Evolutionary conservation across 2,888 invertebrate genomes (phyloP), one percentile per base, ranked within the genome.

Genomic region (Drosophila buzzatii): DNA sequence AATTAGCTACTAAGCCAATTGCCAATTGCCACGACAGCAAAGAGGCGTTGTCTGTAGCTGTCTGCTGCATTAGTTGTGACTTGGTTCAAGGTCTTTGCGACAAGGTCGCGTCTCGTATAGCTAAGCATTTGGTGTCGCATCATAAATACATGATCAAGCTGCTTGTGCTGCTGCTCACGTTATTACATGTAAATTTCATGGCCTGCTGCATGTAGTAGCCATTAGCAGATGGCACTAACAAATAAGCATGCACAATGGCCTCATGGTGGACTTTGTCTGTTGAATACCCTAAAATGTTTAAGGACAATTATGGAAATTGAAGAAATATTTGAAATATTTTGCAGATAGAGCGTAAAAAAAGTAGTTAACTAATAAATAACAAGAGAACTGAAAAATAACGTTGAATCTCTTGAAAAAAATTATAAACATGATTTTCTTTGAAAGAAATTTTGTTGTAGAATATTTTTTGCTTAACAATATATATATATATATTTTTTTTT

Each of bases 171-270:
- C 18, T 51, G 51, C 18, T 51, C 33, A 14, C 7, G 33, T 51
- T 18, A 83, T 86, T 83, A 81, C 89, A 89, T 84, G 84, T 74
- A 81, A 89, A 86, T 89, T 83, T 70, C 79, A 83, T 86, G 53
- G 70, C 70, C 61, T 44, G 63, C 79, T 42, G 27, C 80, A 49
- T 76, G 76, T 49, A 33, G 51, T 67, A 70, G 62, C 75, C 79
- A 80, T 88, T 73, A 79, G 55, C 63, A 68, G 58, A 31, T 39
- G 74, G 52, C 79, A 27, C 56, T 39, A 80, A 68, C 73, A 58
- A 59, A 37, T 41, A 31, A 41, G 12, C 41, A 37, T 55, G 58
- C 41, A 37, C 76, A 44, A 52, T 23, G 10, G 9, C 35, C 20
- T 14, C 27, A 31, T 53, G 23, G 39, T 58, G 42, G n/a, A 45